Evolutionary conservation across 1,140 invertebrate genomes (phyloP), one percentile per base, ranked within the genome.

Genomic region (Zaprionus ornatus): DNA sequence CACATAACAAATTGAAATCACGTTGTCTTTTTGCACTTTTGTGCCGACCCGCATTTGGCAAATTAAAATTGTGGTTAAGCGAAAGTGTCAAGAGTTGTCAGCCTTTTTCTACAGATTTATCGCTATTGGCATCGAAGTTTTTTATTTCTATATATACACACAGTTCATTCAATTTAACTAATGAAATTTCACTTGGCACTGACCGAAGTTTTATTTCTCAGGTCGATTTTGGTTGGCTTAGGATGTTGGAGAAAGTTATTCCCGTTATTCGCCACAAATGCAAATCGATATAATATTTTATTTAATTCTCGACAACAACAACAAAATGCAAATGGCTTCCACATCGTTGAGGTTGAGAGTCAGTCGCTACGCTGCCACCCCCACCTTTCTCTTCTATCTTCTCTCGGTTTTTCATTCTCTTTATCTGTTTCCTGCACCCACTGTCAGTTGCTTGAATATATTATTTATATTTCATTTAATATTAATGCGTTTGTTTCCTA

Each of bases 391-490:
- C 21, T 15, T 7, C 27, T 13, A 25, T 25, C 4, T 37, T 60
- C 42, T 3, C 4, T 19, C 57, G 32, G 23, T 45, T 40, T 32
- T 25, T 25, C 25, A 4, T 6, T 17, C 15, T n/a, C 12, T 25
- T 27, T 21, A 23, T 12, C 19, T 52, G 32, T 67, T 27, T 37
- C 13, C 13, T 42, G 7, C n/a, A 19, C 64, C 56, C 72, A 69
- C 66, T 74, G 56, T 74, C 71, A 68, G 71, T 68, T 74, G 42
- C 54, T 73, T 62, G 27, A 73, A 83, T 83, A 71, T 77, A 77
- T 83, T 84, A 84, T 83, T 83, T 83, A 83, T 77, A 77, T 83
- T 83, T 84, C 81, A 83, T 83, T 80, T 84, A 83, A 83, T 84
- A 84, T 84, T 80, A 83, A 83, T 83, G 72, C 77, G 72, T 77